phyloP scores from a whole-genome alignment of 2,797 vertebrate genomes.

The Poliocrania exsul region DNA sequence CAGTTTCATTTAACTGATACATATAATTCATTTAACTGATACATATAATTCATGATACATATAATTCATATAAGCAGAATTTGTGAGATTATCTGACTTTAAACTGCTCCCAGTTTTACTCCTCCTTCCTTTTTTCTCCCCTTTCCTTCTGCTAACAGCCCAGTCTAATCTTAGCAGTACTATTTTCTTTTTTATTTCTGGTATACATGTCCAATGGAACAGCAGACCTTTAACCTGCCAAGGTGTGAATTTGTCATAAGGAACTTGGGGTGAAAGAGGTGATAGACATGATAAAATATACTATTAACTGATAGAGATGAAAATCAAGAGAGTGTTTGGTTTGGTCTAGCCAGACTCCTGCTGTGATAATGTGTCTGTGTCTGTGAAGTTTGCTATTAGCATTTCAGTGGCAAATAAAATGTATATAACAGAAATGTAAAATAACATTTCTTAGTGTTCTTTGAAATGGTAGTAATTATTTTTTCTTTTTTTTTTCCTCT shows the following conservation, averaged over 20 bases:
- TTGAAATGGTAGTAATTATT: neutral
- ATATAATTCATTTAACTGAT: neutral
- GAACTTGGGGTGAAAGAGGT: neutral
- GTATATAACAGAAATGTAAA: neutral
- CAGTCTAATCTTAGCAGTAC: neutral
- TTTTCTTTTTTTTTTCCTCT: neutral
- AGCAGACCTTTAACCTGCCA: neutral
- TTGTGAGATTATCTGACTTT: neutral
- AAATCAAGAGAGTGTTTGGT: neutral
- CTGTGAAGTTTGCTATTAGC: neutral
- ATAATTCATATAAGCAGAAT: neutral
- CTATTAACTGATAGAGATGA: neutral
- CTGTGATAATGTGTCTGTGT: neutral
- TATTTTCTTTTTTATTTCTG: neutral
- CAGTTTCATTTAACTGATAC: neutral
- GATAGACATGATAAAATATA: neutral
- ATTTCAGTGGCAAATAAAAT: neutral
- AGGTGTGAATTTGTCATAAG: neutral
- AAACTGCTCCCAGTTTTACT: neutral
- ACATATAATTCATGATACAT: neutral
- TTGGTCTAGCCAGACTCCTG: neutral
- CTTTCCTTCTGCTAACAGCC: neutral
- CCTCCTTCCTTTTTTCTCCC: neutral
- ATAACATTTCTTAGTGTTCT: neutral
- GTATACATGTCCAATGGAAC: neutral